Conservation (phyloP, 2,888 invertebrate species). For the Eupithecia tripunctaria region DNA sequence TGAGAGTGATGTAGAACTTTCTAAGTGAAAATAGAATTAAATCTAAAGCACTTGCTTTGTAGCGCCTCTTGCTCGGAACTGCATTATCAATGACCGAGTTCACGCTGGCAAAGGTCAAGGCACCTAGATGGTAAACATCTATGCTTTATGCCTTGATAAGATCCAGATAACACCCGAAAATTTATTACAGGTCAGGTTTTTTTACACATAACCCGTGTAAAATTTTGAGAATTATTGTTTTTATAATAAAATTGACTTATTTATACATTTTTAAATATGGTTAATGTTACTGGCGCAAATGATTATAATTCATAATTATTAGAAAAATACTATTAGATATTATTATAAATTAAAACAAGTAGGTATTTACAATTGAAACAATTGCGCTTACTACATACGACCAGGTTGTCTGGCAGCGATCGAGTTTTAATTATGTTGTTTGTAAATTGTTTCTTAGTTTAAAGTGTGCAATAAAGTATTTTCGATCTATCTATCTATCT, state of each 20-base stretch:
- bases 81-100: constrained; percentile 42
- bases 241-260: background rate
- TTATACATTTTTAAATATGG: background rate
- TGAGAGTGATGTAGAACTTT: background rate
- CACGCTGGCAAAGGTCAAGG: constrained; percentile 46
- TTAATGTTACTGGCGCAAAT: background rate
- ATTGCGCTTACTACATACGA: too few relatives aligned
- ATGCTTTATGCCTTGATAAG: constrained; percentile 14
- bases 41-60: constrained; percentile 17
- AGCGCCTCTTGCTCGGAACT: constrained; percentile 31
- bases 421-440: too few relatives aligned
- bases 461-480: too few relatives aligned
- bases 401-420: too few relatives aligned
- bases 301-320: too few relatives aligned
- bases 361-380: too few relatives aligned
- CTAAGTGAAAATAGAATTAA: background rate
- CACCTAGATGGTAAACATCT: constrained; percentile 38
- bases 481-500: too few relatives aligned
- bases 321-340: too few relatives aligned
- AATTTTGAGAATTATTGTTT: background rate
- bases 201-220: background rate
- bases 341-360: too few relatives aligned
- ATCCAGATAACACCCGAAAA: constrained; percentile 7
- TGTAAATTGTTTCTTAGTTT: too few relatives aligned
- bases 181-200: constrained; percentile 9